These are phyloP conservation scores for Pomacea canaliculata DNA, from an alignment of 2,888 invertebrate genomes.

Conservation along the genomic window DNA sequence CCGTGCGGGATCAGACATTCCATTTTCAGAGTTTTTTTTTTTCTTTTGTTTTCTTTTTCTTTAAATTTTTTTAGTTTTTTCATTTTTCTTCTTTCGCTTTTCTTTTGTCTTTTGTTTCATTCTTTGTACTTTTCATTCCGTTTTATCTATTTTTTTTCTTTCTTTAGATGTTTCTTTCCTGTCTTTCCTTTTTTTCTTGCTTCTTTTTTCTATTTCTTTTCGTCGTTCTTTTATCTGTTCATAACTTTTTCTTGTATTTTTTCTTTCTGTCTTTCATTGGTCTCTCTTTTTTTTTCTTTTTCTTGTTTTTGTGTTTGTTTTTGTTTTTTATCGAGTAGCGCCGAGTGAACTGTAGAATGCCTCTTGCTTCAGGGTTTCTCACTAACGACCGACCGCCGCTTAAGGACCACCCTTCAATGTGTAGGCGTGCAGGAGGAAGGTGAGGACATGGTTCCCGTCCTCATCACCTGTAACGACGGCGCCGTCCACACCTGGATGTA, in stretches of 20 bases:
- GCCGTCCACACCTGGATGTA: slow-evolving; percentile 49
- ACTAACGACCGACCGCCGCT: slow-evolving; percentile 40
- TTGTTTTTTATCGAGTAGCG: too few relatives aligned
- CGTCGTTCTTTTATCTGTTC: background rate
- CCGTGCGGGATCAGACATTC: background rate
- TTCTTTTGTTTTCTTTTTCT: background rate
- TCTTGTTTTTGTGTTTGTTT: background rate
- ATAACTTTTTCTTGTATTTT: too few relatives aligned
- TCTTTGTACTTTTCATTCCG: background rate
- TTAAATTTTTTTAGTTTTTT: background rate
- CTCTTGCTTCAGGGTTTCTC: slow-evolving; percentile 47
- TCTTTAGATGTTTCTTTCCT: too few relatives aligned
- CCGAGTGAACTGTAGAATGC: too few relatives aligned
- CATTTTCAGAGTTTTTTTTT: background rate
- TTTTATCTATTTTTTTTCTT: too few relatives aligned
- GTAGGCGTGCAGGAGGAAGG: slow-evolving; percentile 42
- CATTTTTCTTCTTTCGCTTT: background rate
- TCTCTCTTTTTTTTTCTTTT: background rate
- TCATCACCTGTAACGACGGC: slow-evolving; percentile 53
- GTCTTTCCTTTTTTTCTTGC: background rate
- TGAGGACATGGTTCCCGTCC: slow-evolving; percentile 36
- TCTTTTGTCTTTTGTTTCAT: background rate
- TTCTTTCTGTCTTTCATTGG: too few relatives aligned
- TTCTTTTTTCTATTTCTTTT: background rate
- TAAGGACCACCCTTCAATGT: slow-evolving; percentile 53